These are phyloP conservation scores for Tenthredo scrophulariae DNA, from an alignment of 2,888 invertebrate genomes.

Conservation along the genomic window DNA sequence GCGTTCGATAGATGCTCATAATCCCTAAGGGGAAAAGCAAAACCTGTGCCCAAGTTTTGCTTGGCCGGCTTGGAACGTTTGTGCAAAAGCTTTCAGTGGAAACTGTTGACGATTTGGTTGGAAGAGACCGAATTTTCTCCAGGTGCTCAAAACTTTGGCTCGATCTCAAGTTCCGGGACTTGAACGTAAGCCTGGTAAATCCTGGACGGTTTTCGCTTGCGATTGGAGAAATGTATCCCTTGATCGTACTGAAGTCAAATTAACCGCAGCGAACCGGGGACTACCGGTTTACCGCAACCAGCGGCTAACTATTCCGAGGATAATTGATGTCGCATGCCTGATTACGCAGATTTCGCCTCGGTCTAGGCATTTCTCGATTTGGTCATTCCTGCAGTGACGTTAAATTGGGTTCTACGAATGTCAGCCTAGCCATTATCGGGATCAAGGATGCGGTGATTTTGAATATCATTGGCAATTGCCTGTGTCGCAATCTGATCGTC, in stretches of 20 bases:
- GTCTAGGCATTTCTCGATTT: conserved; percentile 6
- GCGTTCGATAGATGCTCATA: conserved; percentile 6
- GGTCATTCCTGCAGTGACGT: not conserved
- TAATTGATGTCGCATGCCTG: conserved; percentile 46
- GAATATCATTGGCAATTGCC: not conserved
- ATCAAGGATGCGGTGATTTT: not conserved
- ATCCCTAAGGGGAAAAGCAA: not conserved
- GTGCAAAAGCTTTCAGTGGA: not conserved
- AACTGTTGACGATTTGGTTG: conserved; percentile 30
- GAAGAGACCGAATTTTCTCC: conserved; percentile 4
- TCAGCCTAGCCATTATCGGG: not conserved
- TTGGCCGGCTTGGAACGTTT: not conserved
- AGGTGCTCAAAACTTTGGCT: conserved; percentile 21
- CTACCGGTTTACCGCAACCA: conserved; percentile 30
- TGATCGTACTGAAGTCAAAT: conserved; percentile 38
- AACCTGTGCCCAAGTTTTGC: conserved; percentile 14
- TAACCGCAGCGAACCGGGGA: conserved; percentile 22
- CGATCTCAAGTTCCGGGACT: not conserved
- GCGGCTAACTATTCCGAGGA: conserved; percentile 18
- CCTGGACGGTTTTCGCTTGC: not conserved
- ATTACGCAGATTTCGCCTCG: conserved; percentile 33
- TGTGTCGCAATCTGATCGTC: not conserved
- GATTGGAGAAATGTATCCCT: conserved; percentile 32
- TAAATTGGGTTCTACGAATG: not conserved
- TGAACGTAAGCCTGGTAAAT: conserved; percentile 12